A percentile compares a stretch with the other conserved stretches of the same genome.
Evolutionary conservation across 2,797 vertebrate species (phyloP).

Genomic region (Helarctos malayanus): DNA sequence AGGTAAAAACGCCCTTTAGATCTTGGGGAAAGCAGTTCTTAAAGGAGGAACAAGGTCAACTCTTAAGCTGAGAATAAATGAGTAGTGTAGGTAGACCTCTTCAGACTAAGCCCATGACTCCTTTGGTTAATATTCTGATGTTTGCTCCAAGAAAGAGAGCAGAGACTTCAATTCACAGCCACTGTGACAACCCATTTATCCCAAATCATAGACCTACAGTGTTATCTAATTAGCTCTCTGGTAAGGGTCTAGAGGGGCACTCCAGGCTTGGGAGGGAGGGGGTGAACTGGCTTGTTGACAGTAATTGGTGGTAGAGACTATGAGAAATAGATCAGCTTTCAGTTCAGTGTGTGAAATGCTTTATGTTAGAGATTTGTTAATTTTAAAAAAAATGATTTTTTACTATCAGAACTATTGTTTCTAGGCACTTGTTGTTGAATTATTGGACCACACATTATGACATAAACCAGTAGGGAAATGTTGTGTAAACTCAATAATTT

Average conservation of each 20-base stretch:
- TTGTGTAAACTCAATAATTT: slow-evolving; percentile 11
- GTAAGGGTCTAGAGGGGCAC: not conserved
- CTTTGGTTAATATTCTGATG: not conserved
- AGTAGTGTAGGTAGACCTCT: not conserved
- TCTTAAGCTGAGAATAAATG: not conserved
- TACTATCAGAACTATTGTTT: not conserved
- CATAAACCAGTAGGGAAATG: not conserved
- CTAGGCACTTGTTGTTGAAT: not conserved
- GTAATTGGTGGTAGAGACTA: not conserved
- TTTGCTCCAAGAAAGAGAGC: not conserved
- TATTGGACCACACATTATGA: not conserved
- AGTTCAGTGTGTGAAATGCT: not conserved
- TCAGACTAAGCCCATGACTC: not conserved
- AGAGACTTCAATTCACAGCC: not conserved
- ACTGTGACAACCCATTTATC: not conserved
- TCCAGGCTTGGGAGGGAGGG: not conserved
- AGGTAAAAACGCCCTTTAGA: not conserved
- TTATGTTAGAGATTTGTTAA: not conserved
- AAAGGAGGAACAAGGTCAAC: not conserved
- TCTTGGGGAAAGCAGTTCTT: not conserved
- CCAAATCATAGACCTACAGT: not conserved
- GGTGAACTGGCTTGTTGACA: not conserved
- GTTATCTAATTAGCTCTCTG: not conserved
- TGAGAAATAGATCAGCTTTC: not conserved
- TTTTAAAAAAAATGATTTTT: not conserved